Base-by-base conservation (phyloP, 2,888 invertebrate species). In the Helobdella robusta region DNA sequence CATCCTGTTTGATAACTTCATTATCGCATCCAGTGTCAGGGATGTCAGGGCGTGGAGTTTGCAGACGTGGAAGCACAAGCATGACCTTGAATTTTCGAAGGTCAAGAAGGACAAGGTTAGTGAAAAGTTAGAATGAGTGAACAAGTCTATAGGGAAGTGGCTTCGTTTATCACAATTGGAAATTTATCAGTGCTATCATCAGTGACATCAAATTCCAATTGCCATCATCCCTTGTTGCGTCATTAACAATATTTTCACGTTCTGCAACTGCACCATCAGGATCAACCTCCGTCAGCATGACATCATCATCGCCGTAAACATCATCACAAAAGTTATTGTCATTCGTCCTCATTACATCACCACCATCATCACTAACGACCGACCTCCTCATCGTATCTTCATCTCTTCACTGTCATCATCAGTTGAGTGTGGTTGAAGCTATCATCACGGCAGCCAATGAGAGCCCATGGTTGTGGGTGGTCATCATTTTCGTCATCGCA, bases 1-100 rank as follows among this genome's bases (percentile, higher is more conserved):
- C 74, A 89, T 98, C 73, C 82, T 92, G 66, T 98, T 98, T 81
- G 98, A 98, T 82, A 97, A 97, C 81, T 83, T 98, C 64, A 83
- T 98, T 68, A 84, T 98, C 67, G 88, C 94, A 1, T 18, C 23
- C 46, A 44, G 46, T 35, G 11, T 56, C 56, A 32, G 11, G 56
- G 56, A 56, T 25, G 56, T 32, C 5, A 56, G 28, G 32, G 18
- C 2, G 6, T 56, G 56, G 56, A 32, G 30, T 2, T 28, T 11
- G n/a, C 6, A 56, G 32, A 56, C 30, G 1, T 56, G 56, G 56
- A 56, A 8, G 56, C 8, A 4, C 30, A 56, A 56, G 56, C 5
- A 56, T 18, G 56, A 56, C 32, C 1, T 56, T 2, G 56, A 56
- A 30, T 30, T 30, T 5, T 30, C 56, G 56, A 56, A 32, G 32